Percentiles rank a stretch among this genome's conserved stretches.
These are phyloP conservation scores for Phaethon lepturus DNA, from an alignment of 2,113 vertebrate species.

Conservation along the genomic window DNA sequence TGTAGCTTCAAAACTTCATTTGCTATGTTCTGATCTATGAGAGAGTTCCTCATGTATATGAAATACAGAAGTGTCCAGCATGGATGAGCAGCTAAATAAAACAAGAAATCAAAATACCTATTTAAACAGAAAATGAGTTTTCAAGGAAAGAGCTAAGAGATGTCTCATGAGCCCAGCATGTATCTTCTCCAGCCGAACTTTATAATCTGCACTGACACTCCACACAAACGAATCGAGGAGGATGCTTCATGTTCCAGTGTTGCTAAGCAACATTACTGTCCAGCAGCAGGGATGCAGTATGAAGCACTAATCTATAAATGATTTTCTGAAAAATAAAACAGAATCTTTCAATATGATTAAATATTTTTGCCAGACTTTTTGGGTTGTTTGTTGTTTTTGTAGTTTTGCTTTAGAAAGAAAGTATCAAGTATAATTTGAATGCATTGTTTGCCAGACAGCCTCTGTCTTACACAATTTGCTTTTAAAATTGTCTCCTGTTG, in stretches of 20 bases:
- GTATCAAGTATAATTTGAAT: not conserved
- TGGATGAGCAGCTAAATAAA: not conserved
- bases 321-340: constrained; percentile 55
- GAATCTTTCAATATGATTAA: constrained; percentile 39
- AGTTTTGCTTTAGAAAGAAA: not conserved
- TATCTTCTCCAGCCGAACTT: not conserved
- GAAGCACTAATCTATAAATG: constrained; percentile 55
- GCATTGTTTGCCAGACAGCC: not conserved
- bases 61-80: not conserved
- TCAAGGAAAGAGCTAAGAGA: not conserved
- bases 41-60: not conserved
- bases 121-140: not conserved
- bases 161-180: not conserved
- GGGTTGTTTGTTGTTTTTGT: not conserved
- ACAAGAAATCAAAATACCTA: not conserved
- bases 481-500: not conserved
- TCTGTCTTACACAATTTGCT: not conserved
- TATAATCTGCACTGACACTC: constrained; percentile 33
- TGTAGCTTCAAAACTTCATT: not conserved
- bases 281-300: constrained; percentile 55
- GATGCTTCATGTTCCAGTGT: constrained; percentile 58
- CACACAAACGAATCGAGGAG: constrained; percentile 36
- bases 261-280: constrained; percentile 75
- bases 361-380: constrained; percentile 34
- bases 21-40: not conserved